These are phyloP conservation scores for Laodelphax striatellus DNA, from an alignment of 1,140 invertebrate genomes.

Conservation along the genomic window DNA sequence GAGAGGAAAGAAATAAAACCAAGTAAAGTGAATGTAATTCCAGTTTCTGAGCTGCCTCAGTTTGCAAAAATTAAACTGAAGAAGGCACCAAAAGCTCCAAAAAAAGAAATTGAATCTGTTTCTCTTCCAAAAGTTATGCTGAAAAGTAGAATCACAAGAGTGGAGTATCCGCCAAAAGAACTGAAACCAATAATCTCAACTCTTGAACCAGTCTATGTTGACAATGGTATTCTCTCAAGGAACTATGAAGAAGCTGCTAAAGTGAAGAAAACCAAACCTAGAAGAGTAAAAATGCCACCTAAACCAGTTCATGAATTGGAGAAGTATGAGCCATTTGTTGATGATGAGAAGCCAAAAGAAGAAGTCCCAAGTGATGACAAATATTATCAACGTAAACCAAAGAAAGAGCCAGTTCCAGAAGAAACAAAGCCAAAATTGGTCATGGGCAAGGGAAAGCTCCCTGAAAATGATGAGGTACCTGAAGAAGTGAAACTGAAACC, in stretches of 20 bases:
- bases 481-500: conserved; percentile 21
- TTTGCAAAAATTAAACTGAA: conserved; percentile 52
- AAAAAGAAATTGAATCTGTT: conserved; percentile 35
- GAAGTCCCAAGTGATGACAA: conserved; percentile 21
- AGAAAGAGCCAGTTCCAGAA: conserved; percentile 32
- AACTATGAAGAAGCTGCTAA: conserved; percentile 54
- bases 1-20: conserved; percentile 35
- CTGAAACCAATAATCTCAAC: conserved; percentile 20
- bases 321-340: conserved; percentile 34
- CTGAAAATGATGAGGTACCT: conserved; percentile 19
- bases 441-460: conserved; percentile 24
- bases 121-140: conserved; percentile 50
- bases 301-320: conserved; percentile 40
- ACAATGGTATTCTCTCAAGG: conserved; percentile 52
- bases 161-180: conserved; percentile 35
- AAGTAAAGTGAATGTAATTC: conserved; percentile 32
- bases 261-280: conserved; percentile 43
- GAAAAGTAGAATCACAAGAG: conserved; percentile 45
- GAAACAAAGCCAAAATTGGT: conserved; percentile 27
- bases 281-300: conserved; percentile 32
- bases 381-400: conserved; percentile 30
- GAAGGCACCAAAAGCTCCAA: conserved; percentile 37
- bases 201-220: conserved; percentile 28
- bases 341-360: conserved; percentile 33
- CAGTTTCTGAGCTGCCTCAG: conserved; percentile 36